Conservation (phyloP, 2,797 vertebrate species). For the Enteromius treurensis region DNA sequence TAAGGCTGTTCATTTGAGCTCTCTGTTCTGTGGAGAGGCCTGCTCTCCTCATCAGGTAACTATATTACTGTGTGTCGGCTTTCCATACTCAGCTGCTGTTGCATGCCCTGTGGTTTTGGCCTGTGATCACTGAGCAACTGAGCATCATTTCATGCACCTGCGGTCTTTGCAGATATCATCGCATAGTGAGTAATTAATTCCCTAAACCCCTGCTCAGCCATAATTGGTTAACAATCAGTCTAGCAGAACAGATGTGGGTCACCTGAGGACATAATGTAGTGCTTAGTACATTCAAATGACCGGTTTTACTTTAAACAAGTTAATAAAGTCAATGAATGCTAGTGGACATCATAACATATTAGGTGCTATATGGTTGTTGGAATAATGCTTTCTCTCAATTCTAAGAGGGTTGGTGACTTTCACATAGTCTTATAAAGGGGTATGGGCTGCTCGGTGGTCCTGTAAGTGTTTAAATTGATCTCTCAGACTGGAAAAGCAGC, state of each 20-base stretch:
- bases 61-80: slow-evolving; percentile 53
- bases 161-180: slow-evolving; percentile 35
- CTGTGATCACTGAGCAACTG: slow-evolving; percentile 17
- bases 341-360: slow-evolving; percentile 30
- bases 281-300: slow-evolving; percentile 6
- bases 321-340: slow-evolving; percentile 35
- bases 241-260: slow-evolving; percentile 23
- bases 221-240: slow-evolving; percentile 27
- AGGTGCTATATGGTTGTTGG: slow-evolving; percentile 32
- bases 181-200: slow-evolving; percentile 25
- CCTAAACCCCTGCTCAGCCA: not conserved
- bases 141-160: slow-evolving; percentile 40
- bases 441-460: slow-evolving; percentile 12
- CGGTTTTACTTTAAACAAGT: slow-evolving; percentile 26
- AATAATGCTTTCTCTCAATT: slow-evolving; percentile 48
- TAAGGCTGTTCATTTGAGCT: slow-evolving; percentile 90
- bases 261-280: slow-evolving; percentile 4
- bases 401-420: slow-evolving; percentile 41
- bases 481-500: slow-evolving; percentile 24
- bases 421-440: slow-evolving; percentile 39
- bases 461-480: slow-evolving; percentile 10
- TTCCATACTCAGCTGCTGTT: slow-evolving; percentile 47
- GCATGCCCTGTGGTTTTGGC: not conserved
- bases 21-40: slow-evolving; percentile 83
- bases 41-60: slow-evolving; percentile 85